Evolutionary conservation across 2,113 vertebrate genomes (phyloP), one percentile per base, ranked within the genome.

Genomic region (Carollia perspicillata): DNA sequence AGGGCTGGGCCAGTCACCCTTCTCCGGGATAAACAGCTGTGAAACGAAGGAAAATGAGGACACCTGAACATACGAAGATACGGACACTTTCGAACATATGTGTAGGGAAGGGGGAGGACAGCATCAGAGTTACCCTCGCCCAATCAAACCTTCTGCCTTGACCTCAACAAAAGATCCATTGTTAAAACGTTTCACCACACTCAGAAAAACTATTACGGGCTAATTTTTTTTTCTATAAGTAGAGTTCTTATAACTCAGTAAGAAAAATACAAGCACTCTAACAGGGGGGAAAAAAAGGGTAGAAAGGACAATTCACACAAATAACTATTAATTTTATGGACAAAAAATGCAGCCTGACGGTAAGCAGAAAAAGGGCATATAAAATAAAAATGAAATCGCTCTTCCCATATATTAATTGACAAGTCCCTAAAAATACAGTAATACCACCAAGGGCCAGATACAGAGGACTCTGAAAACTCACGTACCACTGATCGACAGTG

Each of bases 261-360:
- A 89, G 55, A 74, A 95, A 89, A 84, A 94, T 18, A 78, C 12
- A 60, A 92, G 68, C 47, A 84, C 9, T 12, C 55, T 40, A 79
- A 72, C 13, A 72, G 47, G 47, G 55, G 47, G 58, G 92, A 91
- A 60, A 51, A 28, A 95, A 89, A 91, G 17, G 33, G 51, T 16
- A 10, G n/a, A 6, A 83, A 87, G 37, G 81, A n/a, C 33, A 85
- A 75, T 47, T 85, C 35, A 94, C 12, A 77, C 9, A 79, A 72
- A 63, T 26, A 81, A 47, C 33, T 71, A 37, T 78, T 37, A 77
- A 66, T 65, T 81, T 7, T 23, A 35, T 26, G 17, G 55, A 22
- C n/a, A 13, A n/a, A 33, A n/a, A 33, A 33, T 37, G 68, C 23
- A 40, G 42, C 28, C n/a, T 71, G 65, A 58, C 20, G 69, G 49